These are phyloP conservation scores for Sinentomon sp. DNA, from an alignment of 2,888 invertebrate genomes.

Conservation along the genomic window DNA sequence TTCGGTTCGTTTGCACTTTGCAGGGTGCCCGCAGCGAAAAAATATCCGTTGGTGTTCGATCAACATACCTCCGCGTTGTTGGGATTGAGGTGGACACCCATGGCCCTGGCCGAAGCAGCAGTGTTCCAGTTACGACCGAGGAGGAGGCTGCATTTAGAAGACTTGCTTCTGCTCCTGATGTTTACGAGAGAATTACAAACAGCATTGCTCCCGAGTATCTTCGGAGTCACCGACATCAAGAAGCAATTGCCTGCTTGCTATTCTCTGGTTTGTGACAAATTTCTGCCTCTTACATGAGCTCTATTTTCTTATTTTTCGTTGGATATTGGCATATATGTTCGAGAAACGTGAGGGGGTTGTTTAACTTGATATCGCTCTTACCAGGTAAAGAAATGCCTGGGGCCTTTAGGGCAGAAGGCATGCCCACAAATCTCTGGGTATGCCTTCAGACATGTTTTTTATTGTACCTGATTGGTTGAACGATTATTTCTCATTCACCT, in stretches of 20 bases:
- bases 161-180: slow-evolving; percentile 53
- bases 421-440: too few relatives aligned
- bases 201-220: slow-evolving; percentile 95
- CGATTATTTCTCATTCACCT: too few relatives aligned
- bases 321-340: too few relatives aligned
- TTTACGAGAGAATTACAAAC: slow-evolving; percentile 61
- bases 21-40: too few relatives aligned
- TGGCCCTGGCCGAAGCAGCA: slow-evolving; percentile 30
- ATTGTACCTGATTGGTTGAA: too few relatives aligned
- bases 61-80: slow-evolving; percentile 78
- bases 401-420: too few relatives aligned
- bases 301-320: too few relatives aligned
- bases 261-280: slow-evolving; percentile 62
- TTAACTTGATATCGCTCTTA: too few relatives aligned
- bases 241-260: slow-evolving; percentile 76
- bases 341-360: too few relatives aligned
- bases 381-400: too few relatives aligned
- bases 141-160: slow-evolving; percentile 59
- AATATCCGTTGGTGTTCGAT: slow-evolving; percentile 63
- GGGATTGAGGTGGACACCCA: slow-evolving; percentile 68
- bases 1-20: too few relatives aligned
- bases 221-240: slow-evolving; percentile 76
- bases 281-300: too few relatives aligned
- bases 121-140: slow-evolving; percentile 27
- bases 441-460: not conserved